Conservation (phyloP, 2,888 invertebrate genomes). For the Plebejus melissa region DNA sequence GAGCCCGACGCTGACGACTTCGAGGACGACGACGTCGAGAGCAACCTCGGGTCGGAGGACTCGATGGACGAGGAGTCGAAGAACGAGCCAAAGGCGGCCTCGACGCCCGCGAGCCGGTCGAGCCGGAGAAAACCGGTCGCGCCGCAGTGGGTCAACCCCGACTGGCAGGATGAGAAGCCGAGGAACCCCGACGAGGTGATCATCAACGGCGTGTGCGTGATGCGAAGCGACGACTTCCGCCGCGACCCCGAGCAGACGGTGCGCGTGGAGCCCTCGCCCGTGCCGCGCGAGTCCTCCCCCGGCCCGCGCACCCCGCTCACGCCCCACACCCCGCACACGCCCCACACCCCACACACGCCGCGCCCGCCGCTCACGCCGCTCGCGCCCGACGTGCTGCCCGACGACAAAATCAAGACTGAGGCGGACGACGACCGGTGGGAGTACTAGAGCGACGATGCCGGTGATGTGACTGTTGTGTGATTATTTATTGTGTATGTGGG, state of each 20-base stretch:
- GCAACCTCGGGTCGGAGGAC: constrained; percentile 85
- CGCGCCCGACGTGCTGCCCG: constrained; percentile 55
- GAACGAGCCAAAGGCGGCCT: constrained; percentile 76
- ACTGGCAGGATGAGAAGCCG: constrained; percentile 87
- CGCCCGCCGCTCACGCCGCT: constrained; percentile 44
- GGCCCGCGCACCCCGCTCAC: constrained; percentile 41
- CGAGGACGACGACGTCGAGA: constrained; percentile 88
- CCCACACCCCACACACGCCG: constrained; percentile 43
- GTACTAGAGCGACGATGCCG: constrained; percentile 53
- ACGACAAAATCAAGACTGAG: constrained; percentile 79
- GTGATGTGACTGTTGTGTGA: constrained; percentile 38
- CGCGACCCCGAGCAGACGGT: constrained; percentile 84
- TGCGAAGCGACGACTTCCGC: constrained; percentile 89
- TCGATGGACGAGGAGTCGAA: constrained; percentile 80
- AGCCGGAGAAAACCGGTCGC: constrained; percentile 95
- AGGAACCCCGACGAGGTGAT: constrained; percentile 87
- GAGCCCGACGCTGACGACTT: constrained; percentile 89
- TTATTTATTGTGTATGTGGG: constrained; percentile 48
- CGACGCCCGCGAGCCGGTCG: constrained; percentile 67
- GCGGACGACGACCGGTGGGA: constrained; percentile 82
- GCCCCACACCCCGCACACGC: constrained; percentile 36
- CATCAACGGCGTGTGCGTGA: constrained; percentile 95
- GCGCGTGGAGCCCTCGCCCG: constrained; percentile 87
- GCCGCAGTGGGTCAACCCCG: constrained; percentile 98
- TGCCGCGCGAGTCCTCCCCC: constrained; percentile 72